These are phyloP conservation scores for Drosophila novamexicana DNA, from an alignment of 1,140 invertebrate species.

Conservation along the genomic window DNA sequence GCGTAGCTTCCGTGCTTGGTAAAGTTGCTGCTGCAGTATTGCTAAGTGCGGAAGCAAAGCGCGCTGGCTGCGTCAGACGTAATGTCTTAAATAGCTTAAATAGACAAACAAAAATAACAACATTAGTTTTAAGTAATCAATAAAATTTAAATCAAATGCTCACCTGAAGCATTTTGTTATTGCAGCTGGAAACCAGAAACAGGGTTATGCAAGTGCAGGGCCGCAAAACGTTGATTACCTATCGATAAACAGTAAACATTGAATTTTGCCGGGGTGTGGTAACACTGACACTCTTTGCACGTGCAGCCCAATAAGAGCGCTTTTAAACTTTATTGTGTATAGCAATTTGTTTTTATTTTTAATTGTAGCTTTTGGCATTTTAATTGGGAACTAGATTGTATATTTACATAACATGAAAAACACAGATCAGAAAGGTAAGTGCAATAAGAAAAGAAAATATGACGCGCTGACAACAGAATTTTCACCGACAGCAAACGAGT, in stretches of 20 bases:
- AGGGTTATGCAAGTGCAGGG: slow-evolving; percentile 72
- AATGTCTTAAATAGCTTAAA: slow-evolving; percentile 43
- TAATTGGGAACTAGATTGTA: not conserved
- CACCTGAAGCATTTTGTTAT: slow-evolving; percentile 69
- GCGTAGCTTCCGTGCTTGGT: not conserved
- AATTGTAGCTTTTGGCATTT: not conserved
- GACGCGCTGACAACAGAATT: not conserved
- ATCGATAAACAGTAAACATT: slow-evolving; percentile 9
- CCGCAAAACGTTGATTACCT: not conserved
- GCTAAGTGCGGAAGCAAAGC: slow-evolving; percentile 49
- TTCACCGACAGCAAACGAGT: not conserved
- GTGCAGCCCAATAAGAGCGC: slow-evolving; percentile 21
- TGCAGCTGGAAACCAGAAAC: slow-evolving; percentile 20
- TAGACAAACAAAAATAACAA: not conserved
- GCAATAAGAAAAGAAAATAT: not conserved
- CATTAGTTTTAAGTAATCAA: slow-evolving; percentile 41
- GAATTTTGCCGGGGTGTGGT: slow-evolving; percentile 18
- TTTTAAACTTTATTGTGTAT: slow-evolving; percentile 9
- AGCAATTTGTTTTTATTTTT: slow-evolving; percentile 1
- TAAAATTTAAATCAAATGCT: slow-evolving; percentile 27
- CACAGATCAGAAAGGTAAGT: slow-evolving; percentile 40
- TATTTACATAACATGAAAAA: slow-evolving; percentile 48
- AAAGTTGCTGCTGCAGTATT: slow-evolving; percentile 11
- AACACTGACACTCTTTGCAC: slow-evolving; percentile 30
- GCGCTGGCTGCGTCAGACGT: slow-evolving; percentile 40